phyloP scores from a whole-genome alignment of 2,797 vertebrate species.

The Enteromius radiatus region DNA sequence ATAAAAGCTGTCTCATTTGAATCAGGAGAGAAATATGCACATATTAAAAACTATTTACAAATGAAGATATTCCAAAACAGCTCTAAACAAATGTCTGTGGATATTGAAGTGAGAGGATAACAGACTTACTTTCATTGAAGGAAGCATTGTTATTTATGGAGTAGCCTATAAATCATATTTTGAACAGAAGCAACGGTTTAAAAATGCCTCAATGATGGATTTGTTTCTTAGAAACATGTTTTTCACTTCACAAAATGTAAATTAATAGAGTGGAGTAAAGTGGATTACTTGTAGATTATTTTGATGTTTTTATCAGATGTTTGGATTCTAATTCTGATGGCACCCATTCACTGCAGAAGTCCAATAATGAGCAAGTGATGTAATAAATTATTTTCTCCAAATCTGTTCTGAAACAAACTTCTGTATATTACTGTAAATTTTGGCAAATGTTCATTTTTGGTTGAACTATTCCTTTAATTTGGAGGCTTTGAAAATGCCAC shows the following conservation, averaged over 20 bases:
- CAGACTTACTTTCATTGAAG: not conserved
- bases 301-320: not conserved
- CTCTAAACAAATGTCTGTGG: not conserved
- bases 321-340: not conserved
- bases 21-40: not conserved
- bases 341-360: not conserved
- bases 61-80: not conserved
- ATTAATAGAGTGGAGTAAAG: not conserved
- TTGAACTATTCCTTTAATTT: not conserved
- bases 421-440: not conserved
- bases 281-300: not conserved
- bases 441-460: not conserved
- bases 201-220: not conserved
- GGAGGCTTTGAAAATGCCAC: not conserved
- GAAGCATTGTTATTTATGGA: not conserved
- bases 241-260: not conserved
- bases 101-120: not conserved
- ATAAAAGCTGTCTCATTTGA: not conserved
- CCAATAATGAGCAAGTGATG: not conserved
- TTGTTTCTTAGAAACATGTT: not conserved
- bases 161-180: not conserved
- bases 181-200: not conserved
- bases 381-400: not conserved
- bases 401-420: not conserved
- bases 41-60: not conserved